phyloP scores from a whole-genome alignment of 2,797 vertebrate species.

The Propithecus deckenii region DNA sequence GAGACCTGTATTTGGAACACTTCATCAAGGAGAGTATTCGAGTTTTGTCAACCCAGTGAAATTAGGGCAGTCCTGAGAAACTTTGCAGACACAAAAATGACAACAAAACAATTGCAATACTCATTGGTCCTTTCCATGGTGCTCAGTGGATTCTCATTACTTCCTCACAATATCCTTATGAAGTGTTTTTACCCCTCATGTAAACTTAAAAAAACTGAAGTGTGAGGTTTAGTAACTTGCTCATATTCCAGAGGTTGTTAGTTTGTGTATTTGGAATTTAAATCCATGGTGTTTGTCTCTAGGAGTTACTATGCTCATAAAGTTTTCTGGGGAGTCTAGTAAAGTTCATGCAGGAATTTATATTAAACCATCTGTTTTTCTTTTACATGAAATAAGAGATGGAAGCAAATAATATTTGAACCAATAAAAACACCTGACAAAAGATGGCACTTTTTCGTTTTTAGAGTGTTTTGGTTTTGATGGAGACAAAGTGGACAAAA shows the following conservation, averaged over 20 bases:
- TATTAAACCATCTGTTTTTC: slow-evolving; percentile 56
- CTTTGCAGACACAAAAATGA: neutral
- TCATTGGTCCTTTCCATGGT: neutral
- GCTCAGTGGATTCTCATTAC: neutral
- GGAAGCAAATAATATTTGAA: neutral
- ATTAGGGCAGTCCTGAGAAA: neutral
- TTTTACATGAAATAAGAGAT: slow-evolving; percentile 39
- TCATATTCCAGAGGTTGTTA: neutral
- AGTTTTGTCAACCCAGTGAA: neutral
- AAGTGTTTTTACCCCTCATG: neutral
- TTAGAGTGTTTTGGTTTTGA: slow-evolving; percentile 26
- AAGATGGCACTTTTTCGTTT: neutral
- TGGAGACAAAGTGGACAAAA: neutral
- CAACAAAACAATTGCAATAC: neutral
- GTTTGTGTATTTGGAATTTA: slow-evolving; percentile 7
- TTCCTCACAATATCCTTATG: neutral
- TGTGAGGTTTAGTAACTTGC: neutral
- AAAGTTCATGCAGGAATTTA: slow-evolving; percentile 47
- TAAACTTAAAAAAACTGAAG: neutral
- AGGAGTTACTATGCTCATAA: slow-evolving; percentile 27
- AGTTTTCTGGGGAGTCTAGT: slow-evolving; percentile 42
- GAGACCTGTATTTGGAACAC: neutral
- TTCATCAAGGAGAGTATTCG: neutral
- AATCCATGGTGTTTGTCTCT: neutral
- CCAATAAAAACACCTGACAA: slow-evolving; percentile 43